Evolutionary conservation across 2,113 vertebrate genomes (phyloP).

Genomic region (Sphyrna mokarran): DNA sequence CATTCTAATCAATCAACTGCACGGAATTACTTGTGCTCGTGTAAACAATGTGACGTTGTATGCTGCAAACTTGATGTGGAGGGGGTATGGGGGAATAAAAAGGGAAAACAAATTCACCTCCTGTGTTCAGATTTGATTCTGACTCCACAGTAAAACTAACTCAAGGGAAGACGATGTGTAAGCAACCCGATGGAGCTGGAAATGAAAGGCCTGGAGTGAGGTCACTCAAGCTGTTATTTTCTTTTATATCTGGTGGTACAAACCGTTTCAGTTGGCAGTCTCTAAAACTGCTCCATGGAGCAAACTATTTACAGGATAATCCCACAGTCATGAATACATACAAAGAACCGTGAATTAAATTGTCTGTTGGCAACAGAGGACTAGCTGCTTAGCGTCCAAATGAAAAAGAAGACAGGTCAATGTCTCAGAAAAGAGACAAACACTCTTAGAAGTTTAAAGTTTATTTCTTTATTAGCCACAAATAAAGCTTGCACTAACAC

Average conservation of each 20-base stretch:
- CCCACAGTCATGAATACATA: background rate
- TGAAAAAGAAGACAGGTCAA: background rate
- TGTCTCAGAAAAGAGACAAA: background rate
- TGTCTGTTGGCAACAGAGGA: background rate
- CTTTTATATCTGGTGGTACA: background rate
- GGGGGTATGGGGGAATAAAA: background rate
- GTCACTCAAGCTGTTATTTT: background rate
- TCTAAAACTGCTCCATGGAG: background rate
- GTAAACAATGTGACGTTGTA: conserved; percentile 11
- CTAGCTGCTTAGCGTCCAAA: background rate
- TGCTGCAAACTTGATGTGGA: background rate
- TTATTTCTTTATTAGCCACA: no score
- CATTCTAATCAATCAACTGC: conserved; percentile 26
- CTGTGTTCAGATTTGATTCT: background rate
- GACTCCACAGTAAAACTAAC: background rate
- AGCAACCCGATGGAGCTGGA: background rate
- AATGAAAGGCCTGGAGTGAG: background rate
- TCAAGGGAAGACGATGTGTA: background rate
- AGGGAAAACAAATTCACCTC: background rate
- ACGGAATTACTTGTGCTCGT: background rate
- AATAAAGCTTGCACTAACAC: no score
- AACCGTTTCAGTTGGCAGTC: background rate
- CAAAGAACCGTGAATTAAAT: background rate
- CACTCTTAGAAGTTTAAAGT: no score
- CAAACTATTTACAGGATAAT: background rate